phyloP scores from a whole-genome alignment of 2,113 vertebrate species.

The Procavia capensis region DNA sequence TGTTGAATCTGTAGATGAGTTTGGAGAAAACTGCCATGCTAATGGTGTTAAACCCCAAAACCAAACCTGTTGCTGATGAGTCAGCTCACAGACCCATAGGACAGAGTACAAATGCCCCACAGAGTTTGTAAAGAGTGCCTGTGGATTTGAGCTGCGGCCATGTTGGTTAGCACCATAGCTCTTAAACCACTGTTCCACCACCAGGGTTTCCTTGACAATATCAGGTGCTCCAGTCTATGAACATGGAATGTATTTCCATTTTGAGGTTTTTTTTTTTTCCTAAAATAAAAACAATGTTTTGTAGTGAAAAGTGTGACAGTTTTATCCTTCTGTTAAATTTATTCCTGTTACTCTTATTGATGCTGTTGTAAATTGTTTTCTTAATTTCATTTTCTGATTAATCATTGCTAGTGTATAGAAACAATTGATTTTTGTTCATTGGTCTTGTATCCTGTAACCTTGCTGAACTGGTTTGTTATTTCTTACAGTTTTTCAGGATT shows the following conservation, averaged over 20 bases:
- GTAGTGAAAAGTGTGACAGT: background rate
- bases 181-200: too few relatives aligned
- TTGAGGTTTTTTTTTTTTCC: background rate
- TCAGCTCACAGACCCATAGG: too few relatives aligned
- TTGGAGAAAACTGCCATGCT: background rate
- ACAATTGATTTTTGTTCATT: background rate
- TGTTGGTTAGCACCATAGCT: too few relatives aligned
- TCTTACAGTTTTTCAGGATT: slow-evolving; percentile 9
- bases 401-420: background rate
- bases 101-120: too few relatives aligned
- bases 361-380: background rate
- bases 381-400: slow-evolving; percentile 42
- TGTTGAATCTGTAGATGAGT: background rate
- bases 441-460: background rate
- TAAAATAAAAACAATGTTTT: background rate
- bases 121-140: too few relatives aligned
- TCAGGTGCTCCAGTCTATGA: background rate
- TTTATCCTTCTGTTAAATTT: background rate
- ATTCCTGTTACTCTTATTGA: background rate
- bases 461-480: background rate
- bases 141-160: too few relatives aligned
- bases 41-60: background rate
- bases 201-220: background rate
- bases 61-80: too few relatives aligned
- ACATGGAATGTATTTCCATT: background rate